Conservation (phyloP, 2,113 vertebrate species). For the Oreotrochilus melanogaster region DNA sequence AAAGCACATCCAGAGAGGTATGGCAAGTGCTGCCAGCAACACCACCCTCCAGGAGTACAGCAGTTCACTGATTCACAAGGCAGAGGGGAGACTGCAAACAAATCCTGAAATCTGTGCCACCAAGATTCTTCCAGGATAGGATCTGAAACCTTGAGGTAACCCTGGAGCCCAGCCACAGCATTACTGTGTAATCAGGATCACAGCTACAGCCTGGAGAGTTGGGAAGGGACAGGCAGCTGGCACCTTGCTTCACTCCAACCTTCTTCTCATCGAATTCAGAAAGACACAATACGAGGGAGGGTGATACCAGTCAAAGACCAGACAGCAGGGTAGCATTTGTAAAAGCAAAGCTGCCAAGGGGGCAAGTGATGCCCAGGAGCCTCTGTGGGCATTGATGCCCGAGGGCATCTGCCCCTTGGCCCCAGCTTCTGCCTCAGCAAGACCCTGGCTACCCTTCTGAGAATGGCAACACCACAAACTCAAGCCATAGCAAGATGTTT, state of each 20-base stretch:
- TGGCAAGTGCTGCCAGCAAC: not conserved
- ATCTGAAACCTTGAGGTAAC: not conserved
- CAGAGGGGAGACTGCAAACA: not conserved
- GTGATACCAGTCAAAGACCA: accelerated
- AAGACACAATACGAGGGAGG: not conserved
- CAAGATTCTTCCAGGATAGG: conserved; percentile 8
- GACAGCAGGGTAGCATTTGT: accelerated
- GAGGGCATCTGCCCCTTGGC: accelerated
- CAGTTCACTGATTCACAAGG: not conserved
- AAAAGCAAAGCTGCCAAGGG: not conserved
- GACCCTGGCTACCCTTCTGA: accelerated
- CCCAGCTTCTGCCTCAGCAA: not conserved
- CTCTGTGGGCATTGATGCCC: accelerated
- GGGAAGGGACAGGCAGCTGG: not conserved
- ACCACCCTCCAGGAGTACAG: not conserved
- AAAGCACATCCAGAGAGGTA: not conserved
- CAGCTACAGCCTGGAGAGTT: not conserved
- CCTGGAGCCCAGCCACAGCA: not conserved
- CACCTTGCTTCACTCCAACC: not conserved
- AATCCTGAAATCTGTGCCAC: conserved; percentile 2
- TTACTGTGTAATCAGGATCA: not conserved
- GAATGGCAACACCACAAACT: accelerated
- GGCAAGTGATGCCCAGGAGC: accelerated
- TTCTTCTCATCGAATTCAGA: accelerated
- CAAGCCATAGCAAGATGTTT: not conserved